Percentiles rank a stretch among this genome's conserved stretches.
Conservation (phyloP, 2,797 vertebrate species). For the Halcyon smyrnensis region DNA sequence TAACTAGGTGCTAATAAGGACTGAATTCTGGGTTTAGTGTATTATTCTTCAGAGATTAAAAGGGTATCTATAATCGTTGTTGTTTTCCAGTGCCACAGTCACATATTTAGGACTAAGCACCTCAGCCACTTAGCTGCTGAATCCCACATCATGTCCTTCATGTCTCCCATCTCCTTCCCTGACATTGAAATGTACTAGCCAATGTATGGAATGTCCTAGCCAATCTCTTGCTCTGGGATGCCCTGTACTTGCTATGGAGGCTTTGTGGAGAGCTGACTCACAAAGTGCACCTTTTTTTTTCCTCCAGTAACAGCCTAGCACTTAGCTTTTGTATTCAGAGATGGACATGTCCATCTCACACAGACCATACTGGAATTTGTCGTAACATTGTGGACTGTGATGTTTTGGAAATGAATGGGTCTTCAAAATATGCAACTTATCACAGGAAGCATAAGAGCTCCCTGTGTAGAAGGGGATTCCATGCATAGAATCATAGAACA, state of each 20-base stretch:
- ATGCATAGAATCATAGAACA: too few relatives aligned
- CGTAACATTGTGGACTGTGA: fast-evolving
- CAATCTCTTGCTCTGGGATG: not conserved
- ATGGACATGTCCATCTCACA: fast-evolving
- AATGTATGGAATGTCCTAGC: not conserved
- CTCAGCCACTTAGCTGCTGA: not conserved
- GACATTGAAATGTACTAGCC: not conserved
- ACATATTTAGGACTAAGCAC: not conserved
- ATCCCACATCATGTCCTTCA: fast-evolving
- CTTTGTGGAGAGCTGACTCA: not conserved
- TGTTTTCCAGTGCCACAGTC: not conserved
- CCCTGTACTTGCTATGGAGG: not conserved
- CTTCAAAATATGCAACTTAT: not conserved
- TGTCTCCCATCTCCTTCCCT: not conserved
- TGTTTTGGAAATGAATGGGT: not conserved
- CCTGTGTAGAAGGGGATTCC: not conserved
- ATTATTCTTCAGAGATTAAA: not conserved
- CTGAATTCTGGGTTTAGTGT: not conserved
- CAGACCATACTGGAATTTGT: not conserved
- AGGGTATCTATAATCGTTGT: not conserved
- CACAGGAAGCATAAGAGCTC: not conserved
- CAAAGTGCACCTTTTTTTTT: not conserved
- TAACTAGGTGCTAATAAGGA: not conserved
- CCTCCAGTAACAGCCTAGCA: not conserved
- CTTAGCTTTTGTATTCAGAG: not conserved